Conservation (phyloP, 2,797 vertebrate genomes). For the Oreortyx pictus region DNA sequence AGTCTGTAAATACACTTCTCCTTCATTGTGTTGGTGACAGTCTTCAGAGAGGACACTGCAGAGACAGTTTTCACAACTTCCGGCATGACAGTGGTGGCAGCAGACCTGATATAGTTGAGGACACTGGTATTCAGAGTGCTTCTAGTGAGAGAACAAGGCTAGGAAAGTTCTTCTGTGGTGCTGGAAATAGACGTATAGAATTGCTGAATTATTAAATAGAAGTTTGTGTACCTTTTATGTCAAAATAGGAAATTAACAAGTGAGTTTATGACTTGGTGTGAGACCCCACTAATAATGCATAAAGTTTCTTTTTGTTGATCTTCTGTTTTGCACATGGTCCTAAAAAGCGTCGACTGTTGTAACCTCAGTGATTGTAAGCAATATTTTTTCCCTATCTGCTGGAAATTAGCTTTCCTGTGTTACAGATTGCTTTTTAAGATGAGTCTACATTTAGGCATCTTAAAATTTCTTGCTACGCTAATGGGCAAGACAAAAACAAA, state of each 20-base stretch:
- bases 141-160: neutral
- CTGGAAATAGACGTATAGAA: neutral
- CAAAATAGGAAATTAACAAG: neutral
- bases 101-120: neutral
- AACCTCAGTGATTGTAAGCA: neutral
- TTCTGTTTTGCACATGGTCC: neutral
- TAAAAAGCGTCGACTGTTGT: neutral
- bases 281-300: neutral
- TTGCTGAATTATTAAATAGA: neutral
- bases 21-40: neutral
- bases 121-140: neutral
- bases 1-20: neutral
- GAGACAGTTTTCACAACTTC: neutral
- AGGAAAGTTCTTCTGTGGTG: neutral
- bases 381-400: neutral
- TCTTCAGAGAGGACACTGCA: neutral
- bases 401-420: neutral
- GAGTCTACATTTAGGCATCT: neutral
- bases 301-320: neutral
- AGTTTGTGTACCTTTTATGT: neutral
- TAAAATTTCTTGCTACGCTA: neutral
- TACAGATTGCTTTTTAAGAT: neutral
- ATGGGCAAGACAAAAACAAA: neutral
- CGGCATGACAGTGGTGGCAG: neutral
- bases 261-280: neutral